These are phyloP conservation scores for Psilopsiagon aurifrons DNA, from an alignment of 2,113 vertebrate genomes.

Conservation along the genomic window DNA sequence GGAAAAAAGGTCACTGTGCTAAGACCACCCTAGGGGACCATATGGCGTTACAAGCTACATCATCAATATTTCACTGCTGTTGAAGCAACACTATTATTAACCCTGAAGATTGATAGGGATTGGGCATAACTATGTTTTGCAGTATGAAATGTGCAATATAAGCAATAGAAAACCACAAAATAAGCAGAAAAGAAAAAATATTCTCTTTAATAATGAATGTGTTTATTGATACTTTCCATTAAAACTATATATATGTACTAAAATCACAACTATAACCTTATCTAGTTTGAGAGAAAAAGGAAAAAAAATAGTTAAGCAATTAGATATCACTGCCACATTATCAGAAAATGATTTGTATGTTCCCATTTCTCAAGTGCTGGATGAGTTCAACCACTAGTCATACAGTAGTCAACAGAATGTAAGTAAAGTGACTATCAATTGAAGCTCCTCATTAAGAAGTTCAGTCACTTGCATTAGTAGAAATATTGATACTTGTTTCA, in stretches of 20 bases:
- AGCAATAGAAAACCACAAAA: not conserved
- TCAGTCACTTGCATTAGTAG: slow-evolving; percentile 5
- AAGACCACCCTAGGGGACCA: not conserved
- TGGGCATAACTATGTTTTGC: not conserved
- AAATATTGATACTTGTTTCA: slow-evolving; percentile 22
- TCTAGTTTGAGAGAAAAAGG: not conserved
- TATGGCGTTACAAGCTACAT: not conserved
- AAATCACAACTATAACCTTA: not conserved
- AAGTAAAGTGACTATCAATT: not conserved
- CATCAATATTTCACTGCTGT: not conserved
- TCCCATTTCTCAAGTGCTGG: not conserved
- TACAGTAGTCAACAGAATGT: not conserved
- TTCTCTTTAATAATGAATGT: not conserved
- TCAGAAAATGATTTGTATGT: not conserved
- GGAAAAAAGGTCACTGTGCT: slow-evolving; percentile 31
- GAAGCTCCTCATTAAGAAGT: slow-evolving; percentile 25
- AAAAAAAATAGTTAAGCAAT: not conserved
- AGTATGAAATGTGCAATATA: not conserved
- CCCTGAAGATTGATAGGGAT: not conserved
- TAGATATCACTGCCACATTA: not conserved
- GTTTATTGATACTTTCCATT: not conserved
- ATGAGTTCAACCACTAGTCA: not conserved
- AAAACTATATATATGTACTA: not conserved
- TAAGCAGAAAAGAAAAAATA: not conserved
- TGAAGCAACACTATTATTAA: slow-evolving; percentile 22